phyloP scores from a whole-genome alignment of 2,113 vertebrate species.

The Python bivittatus region DNA sequence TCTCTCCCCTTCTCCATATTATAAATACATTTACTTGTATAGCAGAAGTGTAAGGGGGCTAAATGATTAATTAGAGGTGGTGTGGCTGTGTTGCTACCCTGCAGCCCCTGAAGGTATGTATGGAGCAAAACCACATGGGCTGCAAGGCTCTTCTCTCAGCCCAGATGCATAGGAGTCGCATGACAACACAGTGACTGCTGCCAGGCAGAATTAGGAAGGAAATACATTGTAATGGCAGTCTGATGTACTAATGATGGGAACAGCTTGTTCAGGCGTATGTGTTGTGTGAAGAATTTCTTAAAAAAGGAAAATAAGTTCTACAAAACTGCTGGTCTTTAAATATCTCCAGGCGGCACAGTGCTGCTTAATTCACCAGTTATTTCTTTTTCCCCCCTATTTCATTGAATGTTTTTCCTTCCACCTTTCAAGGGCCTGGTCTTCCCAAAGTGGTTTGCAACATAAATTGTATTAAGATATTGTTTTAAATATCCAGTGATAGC shows the following conservation, averaged over 20 bases:
- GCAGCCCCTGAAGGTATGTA: background rate
- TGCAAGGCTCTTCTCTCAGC: constrained; percentile 4
- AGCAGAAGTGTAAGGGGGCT: background rate
- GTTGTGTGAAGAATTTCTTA: constrained; percentile 28
- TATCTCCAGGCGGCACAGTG: background rate
- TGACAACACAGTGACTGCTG: constrained; percentile 2
- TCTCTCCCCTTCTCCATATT: background rate
- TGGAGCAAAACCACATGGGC: background rate
- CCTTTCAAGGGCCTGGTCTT: background rate
- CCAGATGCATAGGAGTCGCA: constrained; percentile 21
- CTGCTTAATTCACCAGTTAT: background rate
- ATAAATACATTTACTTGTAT: background rate
- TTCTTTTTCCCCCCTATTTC: background rate
- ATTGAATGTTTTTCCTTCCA: background rate
- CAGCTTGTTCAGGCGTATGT: constrained; percentile 17
- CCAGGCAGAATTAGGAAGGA: constrained; percentile 37
- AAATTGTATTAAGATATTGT: background rate
- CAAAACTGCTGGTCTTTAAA: constrained; percentile 13
- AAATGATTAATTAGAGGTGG: background rate
- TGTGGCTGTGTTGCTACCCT: background rate
- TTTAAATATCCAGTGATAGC: background rate
- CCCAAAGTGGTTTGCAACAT: background rate
- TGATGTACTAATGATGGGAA: constrained; percentile 24
- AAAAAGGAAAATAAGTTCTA: constrained; percentile 23
- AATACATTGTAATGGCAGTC: constrained; percentile 14